Base-by-base conservation (phyloP, 2,797 vertebrate species). In the Iguana delicatissima region DNA sequence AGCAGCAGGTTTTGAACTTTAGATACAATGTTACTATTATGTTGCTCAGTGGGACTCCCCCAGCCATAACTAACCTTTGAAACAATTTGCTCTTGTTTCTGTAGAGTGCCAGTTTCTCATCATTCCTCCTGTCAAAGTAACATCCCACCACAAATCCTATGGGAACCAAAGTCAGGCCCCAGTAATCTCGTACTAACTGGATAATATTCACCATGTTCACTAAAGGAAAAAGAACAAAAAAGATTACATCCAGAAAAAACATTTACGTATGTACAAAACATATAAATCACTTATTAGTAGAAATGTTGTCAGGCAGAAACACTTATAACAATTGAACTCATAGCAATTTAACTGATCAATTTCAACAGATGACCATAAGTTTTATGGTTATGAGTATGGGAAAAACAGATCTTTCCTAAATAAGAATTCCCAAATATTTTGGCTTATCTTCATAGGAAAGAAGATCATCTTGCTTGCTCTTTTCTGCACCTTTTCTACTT, bases 21-120 rank as follows among this genome's bases (percentile, higher is more conserved):
- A 42, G 35, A 83, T 62, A 84, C 12, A 84, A 64, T 83, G 29
- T 32, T 77, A 64, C 9, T 79, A 52, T 35, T 7, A 52, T 35
- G 6, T 46, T 26, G 29, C 10, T 79, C 42, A 26, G 24, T 77
- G 46, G 8, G 7, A 87, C 0, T 0, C 5, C 29, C n/a, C 4
- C 67, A 35, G 18, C 85, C 24, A 52, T 76, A 88, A 86, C 97
- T 96, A 87, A 99, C 99, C 99, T 99, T 95, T 92, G 96, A 89
- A 94, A 99, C 80, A 99, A 94, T 24, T 91, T 83, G 93, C 99
- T 99, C 97, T 98, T 99, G 96, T 99, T 99, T 95, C 98, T 98
- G 98, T 98, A 99, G 52, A 97, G 79, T 14, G 98, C 96, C 85
- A 99, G 94, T 90, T 97, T 98, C 93, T 98, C 96, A 90, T 99